Base-by-base conservation (phyloP, 2,113 vertebrate species). In the Taxidea taxus region DNA sequence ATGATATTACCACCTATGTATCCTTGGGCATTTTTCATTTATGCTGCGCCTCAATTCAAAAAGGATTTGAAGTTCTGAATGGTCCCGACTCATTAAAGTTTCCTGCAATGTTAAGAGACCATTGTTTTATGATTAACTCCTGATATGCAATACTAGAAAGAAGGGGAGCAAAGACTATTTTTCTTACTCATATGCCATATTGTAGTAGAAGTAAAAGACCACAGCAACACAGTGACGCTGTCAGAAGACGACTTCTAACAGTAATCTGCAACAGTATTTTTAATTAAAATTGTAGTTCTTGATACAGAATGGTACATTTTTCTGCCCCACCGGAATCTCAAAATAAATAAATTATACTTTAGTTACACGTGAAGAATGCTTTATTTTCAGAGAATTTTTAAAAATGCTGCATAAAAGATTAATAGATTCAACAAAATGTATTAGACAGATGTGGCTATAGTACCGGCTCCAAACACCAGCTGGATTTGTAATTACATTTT, bases 361-460 rank as follows among this genome's bases (percentile, higher is more conserved):
- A 85, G 29, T 77, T 93, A 60, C n/a, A 68, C 51, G 27, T 83
- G 89, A 95, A 95, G 49, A 93, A 86, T 72, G 29, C 10, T 86
- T 96, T 94, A 83, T 88, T 85, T 95, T 96, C 93, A 89, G 82
- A 84, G 82, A 58, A 77, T 64, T 42, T 91, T 75, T 94, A 95
- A 96, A 60, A n/a, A 58, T 29, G 9, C 83, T 58, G 62, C 72
- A 87, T 92, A 70, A 90, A 87, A 97, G 95, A 97, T 92, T 93
- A 97, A 93, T 47, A 85, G 72, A 90, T 64, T 86, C 47, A 47
- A 70, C 15, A 34, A 75, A 95, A 96, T 97, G 81, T 13, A 90
- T 90, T 75, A 60, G 68, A 64, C 95, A 97, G 92, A 95, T 83
- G 85, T 51, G 80, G 58, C 54, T 42, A 56, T 16, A 7, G 34